Percentiles rank a stretch among this genome's conserved stretches.
These are phyloP conservation scores for Leptopterna dolabrata DNA, from an alignment of 2,888 invertebrate species.

Conservation along the genomic window DNA sequence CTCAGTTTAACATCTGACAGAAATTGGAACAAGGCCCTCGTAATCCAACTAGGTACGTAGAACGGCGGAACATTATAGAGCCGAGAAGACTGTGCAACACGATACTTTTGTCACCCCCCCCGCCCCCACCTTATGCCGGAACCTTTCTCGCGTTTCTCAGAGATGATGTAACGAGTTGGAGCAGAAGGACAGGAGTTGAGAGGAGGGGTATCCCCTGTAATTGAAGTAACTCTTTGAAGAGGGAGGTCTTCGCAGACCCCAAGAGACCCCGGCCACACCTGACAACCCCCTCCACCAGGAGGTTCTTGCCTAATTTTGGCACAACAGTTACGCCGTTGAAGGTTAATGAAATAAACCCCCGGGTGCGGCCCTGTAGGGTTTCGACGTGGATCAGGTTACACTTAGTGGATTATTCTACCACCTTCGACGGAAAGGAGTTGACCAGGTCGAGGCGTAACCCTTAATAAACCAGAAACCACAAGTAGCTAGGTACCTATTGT, in stretches of 20 bases:
- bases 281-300: background rate
- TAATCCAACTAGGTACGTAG: no score
- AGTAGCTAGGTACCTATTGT: no score
- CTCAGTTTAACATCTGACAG: no score
- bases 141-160: background rate
- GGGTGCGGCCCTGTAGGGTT: background rate
- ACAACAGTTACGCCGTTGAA: background rate
- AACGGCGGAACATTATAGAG: no score
- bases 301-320: background rate
- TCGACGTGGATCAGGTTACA: background rate
- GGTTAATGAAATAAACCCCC: slow-evolving; percentile 9
- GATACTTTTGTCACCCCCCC: no score
- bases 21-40: no score
- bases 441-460: no score
- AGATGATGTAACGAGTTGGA: background rate
- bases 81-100: no score
- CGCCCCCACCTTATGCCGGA: background rate
- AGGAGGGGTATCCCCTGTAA: background rate
- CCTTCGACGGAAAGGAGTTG: background rate
- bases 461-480: no score
- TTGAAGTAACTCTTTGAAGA: background rate
- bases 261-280: no score
- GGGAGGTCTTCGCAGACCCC: no score
- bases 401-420: background rate
- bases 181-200: background rate